Percentiles rank a stretch among this genome's conserved stretches.
These are phyloP conservation scores for Frankliniella intonsa DNA, from an alignment of 2,888 invertebrate genomes.

Conservation along the genomic window DNA sequence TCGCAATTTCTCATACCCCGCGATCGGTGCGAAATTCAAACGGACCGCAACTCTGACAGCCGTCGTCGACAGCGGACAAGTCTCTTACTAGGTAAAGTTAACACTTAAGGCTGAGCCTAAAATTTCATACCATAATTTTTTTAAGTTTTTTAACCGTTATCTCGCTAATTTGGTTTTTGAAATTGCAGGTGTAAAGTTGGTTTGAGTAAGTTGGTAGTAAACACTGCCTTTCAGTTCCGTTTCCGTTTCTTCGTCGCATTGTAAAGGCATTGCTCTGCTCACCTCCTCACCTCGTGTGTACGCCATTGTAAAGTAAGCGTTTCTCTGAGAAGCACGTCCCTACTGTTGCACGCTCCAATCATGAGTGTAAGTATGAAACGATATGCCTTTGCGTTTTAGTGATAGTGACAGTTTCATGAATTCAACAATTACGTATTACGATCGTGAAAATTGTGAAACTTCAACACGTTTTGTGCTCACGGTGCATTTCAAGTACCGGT, in stretches of 20 bases:
- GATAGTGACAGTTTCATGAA: background rate
- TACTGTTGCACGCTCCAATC: background rate
- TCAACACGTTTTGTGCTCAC: slow-evolving; percentile 1
- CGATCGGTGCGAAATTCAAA: too few relatives aligned
- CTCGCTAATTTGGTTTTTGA: background rate
- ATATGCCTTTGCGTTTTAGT: slow-evolving; percentile 1
- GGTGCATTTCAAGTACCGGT: slow-evolving; percentile 1
- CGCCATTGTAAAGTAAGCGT: background rate
- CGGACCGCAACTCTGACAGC: too few relatives aligned
- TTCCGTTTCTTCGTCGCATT: slow-evolving; percentile 1
- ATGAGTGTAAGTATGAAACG: background rate
- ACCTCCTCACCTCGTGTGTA: background rate
- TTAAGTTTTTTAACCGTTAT: background rate
- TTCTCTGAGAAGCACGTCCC: background rate
- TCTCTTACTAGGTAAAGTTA: background rate
- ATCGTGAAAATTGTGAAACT: slow-evolving; percentile 1
- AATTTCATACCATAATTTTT: slow-evolving; percentile 1
- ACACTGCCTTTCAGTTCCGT: background rate
- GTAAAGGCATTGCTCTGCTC: background rate
- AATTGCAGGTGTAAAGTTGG: slow-evolving; percentile 1
- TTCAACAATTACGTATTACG: background rate
- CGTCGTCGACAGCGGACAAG: too few relatives aligned
- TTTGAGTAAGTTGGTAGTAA: slow-evolving; percentile 1
- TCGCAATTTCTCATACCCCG: too few relatives aligned
- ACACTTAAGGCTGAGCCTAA: slow-evolving; percentile 1